Conservation (phyloP, 2,797 vertebrate genomes). For the Discoglossus pictus region DNA sequence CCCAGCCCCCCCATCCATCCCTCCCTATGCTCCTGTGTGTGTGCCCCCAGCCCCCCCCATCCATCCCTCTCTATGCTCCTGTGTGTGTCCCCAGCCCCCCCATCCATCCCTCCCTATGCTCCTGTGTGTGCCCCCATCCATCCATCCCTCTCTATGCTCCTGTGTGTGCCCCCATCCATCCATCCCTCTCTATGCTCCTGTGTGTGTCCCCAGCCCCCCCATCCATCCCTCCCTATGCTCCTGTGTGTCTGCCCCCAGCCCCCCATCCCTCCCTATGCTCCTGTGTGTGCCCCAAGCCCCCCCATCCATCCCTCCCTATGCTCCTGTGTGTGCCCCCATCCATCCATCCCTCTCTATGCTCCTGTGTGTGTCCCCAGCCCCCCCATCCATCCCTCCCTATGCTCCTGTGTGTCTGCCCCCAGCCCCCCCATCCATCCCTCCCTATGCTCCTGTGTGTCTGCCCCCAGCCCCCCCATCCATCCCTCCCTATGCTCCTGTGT, state of each 20-base stretch:
- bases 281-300: background rate
- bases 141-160: accelerated
- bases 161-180: too few relatives aligned
- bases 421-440: too few relatives aligned
- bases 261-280: too few relatives aligned
- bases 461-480: too few relatives aligned
- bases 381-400: constrained; percentile 9
- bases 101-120: too few relatives aligned
- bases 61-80: background rate
- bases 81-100: too few relatives aligned
- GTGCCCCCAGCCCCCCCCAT: background rate
- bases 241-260: too few relatives aligned
- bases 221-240: constrained; percentile 16
- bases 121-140: too few relatives aligned
- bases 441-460: too few relatives aligned
- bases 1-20: background rate
- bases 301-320: accelerated
- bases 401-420: too few relatives aligned
- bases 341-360: background rate
- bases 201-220: background rate
- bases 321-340: background rate
- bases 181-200: background rate
- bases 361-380: background rate
- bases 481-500: accelerated
- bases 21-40: background rate